phyloP scores from a whole-genome alignment of 2,113 vertebrate species.

The Cranoglanis bouderius region DNA sequence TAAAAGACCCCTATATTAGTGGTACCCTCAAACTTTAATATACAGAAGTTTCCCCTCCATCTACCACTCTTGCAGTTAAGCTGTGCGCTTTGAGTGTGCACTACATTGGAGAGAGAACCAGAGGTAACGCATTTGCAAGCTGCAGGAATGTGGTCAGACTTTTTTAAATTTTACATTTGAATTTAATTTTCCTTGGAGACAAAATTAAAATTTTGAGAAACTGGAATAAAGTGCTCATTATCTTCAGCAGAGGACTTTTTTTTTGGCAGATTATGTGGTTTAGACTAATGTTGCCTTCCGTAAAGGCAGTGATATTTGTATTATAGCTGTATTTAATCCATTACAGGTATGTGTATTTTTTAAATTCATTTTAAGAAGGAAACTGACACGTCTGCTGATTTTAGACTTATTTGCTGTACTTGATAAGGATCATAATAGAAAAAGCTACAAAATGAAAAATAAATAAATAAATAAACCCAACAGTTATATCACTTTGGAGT shows the following conservation, averaged over 20 bases:
- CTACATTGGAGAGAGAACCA: background rate
- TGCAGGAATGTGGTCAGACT: background rate
- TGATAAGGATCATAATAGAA: conserved; percentile 1
- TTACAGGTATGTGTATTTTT: background rate
- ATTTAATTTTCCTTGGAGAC: background rate
- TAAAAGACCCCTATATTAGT: background rate
- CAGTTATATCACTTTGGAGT: background rate
- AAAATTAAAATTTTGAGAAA: conserved; percentile 21
- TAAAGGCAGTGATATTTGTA: background rate
- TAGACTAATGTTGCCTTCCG: background rate
- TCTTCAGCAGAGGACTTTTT: conserved; percentile 41
- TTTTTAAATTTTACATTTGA: background rate
- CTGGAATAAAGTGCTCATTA: conserved; percentile 61
- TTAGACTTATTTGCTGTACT: background rate
- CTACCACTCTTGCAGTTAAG: background rate
- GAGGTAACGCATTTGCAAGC: background rate
- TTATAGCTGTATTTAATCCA: background rate
- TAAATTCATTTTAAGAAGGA: background rate
- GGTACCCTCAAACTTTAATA: background rate
- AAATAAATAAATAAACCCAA: no score
- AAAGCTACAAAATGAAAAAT: no score
- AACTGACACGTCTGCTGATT: background rate
- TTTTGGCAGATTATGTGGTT: background rate
- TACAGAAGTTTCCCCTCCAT: background rate
- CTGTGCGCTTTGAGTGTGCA: background rate